Conservation (phyloP, 2,113 vertebrate species). For the Myiopsitta monachus region DNA sequence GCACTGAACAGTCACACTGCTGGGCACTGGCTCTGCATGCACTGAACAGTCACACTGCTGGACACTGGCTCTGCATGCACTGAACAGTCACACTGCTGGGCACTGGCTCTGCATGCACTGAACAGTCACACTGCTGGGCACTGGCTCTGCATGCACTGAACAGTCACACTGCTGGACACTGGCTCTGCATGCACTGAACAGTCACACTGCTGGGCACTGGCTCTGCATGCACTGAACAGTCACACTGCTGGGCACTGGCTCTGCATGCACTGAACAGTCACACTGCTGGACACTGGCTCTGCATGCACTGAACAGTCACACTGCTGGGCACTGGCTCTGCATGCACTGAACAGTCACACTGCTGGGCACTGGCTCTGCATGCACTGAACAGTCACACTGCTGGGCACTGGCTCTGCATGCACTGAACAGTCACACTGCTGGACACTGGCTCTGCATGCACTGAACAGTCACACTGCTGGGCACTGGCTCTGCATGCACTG, state of each 20-base stretch:
- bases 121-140: too few species aligned
- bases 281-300: neutral
- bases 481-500: accelerated
- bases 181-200: accelerated
- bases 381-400: too few species aligned
- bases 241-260: too few species aligned
- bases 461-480: too few species aligned
- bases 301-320: accelerated
- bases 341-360: too few species aligned
- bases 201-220: neutral
- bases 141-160: neutral
- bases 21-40: neutral
- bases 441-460: neutral
- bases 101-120: neutral
- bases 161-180: too few species aligned
- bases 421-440: neutral
- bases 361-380: neutral
- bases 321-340: neutral
- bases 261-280: accelerated
- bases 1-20: accelerated
- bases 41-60: too few species aligned
- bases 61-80: accelerated
- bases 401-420: accelerated
- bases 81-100: neutral
- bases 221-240: neutral